Evolutionary conservation across 2,113 vertebrate species (phyloP).

Genomic region (Sisor rabdophorus): DNA sequence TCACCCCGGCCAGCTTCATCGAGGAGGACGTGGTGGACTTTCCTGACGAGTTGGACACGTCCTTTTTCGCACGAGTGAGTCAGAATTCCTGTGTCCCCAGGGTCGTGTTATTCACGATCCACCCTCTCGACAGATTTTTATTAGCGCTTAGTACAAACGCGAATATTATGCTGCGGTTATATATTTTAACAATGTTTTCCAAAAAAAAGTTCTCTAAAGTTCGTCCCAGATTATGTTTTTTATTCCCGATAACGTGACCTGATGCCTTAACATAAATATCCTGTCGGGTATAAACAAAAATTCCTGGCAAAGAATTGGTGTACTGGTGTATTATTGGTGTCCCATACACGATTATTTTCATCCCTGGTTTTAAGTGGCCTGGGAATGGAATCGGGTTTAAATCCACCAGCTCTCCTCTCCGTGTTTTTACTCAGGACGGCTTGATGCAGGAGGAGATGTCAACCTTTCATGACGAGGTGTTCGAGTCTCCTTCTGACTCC

Average conservation of each 20-base stretch:
- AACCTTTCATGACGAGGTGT: slow-evolving; percentile 88
- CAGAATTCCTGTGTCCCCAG: too few relatives aligned
- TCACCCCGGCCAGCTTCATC: slow-evolving; percentile 91
- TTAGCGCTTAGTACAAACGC: not conserved
- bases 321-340: too few relatives aligned
- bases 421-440: slow-evolving; percentile 75
- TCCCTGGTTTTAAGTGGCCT: not conserved
- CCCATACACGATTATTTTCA: too few relatives aligned
- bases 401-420: not conserved
- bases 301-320: too few relatives aligned
- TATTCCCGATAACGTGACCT: too few relatives aligned
- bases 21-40: slow-evolving; percentile 93
- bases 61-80: slow-evolving; percentile 92
- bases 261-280: too few relatives aligned
- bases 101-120: too few relatives aligned
- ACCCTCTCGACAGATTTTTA: not conserved
- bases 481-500: slow-evolving; percentile 87
- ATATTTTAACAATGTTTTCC: too few relatives aligned
- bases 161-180: not conserved
- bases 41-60: slow-evolving; percentile 92
- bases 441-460: slow-evolving; percentile 90
- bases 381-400: not conserved
- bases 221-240: too few relatives aligned
- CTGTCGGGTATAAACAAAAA: too few relatives aligned
- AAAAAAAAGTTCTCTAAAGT: too few relatives aligned